Evolutionary conservation across 2,797 vertebrate species (phyloP), one percentile per base, ranked within the genome.

Genomic region (Pipistrellus kuhlii): DNA sequence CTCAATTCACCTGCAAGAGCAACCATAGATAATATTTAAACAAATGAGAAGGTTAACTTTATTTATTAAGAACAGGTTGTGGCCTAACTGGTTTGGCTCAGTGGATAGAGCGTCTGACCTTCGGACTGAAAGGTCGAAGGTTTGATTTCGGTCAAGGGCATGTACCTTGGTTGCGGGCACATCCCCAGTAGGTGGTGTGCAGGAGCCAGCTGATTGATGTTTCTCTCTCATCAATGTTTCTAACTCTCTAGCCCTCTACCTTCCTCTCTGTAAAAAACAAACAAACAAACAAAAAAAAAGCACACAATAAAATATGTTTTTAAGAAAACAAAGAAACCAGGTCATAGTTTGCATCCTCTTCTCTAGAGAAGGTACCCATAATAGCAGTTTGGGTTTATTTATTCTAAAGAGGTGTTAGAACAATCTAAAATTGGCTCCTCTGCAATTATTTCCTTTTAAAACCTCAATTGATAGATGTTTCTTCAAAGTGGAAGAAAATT

Each of bases 331-430:
- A 7, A 53, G 6, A 44, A 73, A 85, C 32, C 3, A 80, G 13
- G 6, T 87, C 46, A 80, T 72, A 66, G 6, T 48, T 87, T 82
- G 11, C 27, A 35, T 57, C 11, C 8, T 77, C 21, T 94, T 2
- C 68, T 90, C 3, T 71, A 57, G 4, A 23, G 27, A 82, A 93
- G 91, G 20, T 73, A 53, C 11, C 41, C 84, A 1, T 51, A 76
- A 80, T 25, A 68, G 12, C 7, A 57, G 6, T 68, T 64, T 32
- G 5, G 20, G 6, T 8, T 62, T 57, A 44, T 17, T 82, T 82
- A 88, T 88, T 85, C 35, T 82, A 83, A 44, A 93, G 32, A 46
- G 32, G 23, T 82, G 14, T 90, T 68, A 64, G 15, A 91, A 55
- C 7, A 69, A 6, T 83, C 10, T 83, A 76, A 85, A 95, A 72